Percentiles rank a stretch among this genome's conserved stretches.
These are phyloP conservation scores for Parelbella ahira DNA, from an alignment of 2,888 invertebrate species.

Conservation along the genomic window DNA sequence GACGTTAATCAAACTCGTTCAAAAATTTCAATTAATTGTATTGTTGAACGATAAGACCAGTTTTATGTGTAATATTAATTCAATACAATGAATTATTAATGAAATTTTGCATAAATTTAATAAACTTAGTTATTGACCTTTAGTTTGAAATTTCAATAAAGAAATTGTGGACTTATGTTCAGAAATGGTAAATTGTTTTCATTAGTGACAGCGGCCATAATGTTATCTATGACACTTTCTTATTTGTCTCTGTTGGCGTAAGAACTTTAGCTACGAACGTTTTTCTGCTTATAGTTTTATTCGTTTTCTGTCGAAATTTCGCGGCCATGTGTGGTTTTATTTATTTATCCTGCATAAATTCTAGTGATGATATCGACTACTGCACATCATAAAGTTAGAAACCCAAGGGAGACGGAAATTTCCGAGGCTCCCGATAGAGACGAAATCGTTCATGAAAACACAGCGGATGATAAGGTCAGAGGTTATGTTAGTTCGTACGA, in stretches of 20 bases:
- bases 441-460: conserved; percentile 72
- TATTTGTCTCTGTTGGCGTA: conserved; percentile 40
- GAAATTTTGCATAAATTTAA: too few relatives aligned
- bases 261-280: conserved; percentile 34
- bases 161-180: conserved; percentile 1
- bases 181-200: conserved; percentile 28
- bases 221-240: conserved; percentile 41
- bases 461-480: conserved; percentile 76
- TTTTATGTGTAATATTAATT: too few relatives aligned
- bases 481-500: conserved; percentile 74
- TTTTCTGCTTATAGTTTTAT: conserved; percentile 52
- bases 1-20: too few relatives aligned
- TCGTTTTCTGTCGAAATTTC: conserved; percentile 62
- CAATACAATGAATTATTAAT: too few relatives aligned
- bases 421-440: conserved; percentile 70
- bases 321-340: conserved; percentile 70
- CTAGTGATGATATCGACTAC: conserved; percentile 85
- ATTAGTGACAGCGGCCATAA: conserved; percentile 32
- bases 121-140: too few relatives aligned
- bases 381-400: conserved; percentile 82
- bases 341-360: conserved; percentile 50
- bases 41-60: too few relatives aligned
- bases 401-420: conserved; percentile 77
- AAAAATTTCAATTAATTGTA: too few relatives aligned
- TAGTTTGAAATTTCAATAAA: too few relatives aligned